These are phyloP conservation scores for Lophotis ruficrista DNA, from an alignment of 2,113 vertebrate species.

Conservation along the genomic window DNA sequence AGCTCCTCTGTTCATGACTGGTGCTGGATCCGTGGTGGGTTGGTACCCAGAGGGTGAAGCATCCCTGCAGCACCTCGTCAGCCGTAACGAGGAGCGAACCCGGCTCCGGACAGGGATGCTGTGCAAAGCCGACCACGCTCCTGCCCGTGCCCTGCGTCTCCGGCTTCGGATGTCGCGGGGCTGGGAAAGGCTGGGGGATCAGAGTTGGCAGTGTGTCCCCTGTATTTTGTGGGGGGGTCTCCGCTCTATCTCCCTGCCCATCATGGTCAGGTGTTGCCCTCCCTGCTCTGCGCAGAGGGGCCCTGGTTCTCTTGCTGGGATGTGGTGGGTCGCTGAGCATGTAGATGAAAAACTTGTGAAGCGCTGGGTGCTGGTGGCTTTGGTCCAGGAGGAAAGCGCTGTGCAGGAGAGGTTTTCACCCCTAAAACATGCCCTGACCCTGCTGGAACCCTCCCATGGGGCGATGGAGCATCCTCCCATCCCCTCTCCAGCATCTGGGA, in stretches of 20 bases:
- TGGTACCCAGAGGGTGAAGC: not conserved
- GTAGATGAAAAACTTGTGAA: fast-evolving
- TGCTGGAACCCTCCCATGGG: not conserved
- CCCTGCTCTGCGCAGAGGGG: not conserved
- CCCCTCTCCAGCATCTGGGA: fast-evolving
- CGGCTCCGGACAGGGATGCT: fast-evolving
- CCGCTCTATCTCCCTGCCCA: fast-evolving
- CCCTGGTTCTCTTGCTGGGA: not conserved
- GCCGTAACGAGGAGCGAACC: fast-evolving
- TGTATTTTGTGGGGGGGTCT: fast-evolving
- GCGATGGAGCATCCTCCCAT: fast-evolving
- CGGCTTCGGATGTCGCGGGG: fast-evolving
- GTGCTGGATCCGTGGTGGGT: fast-evolving
- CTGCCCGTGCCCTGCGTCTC: not conserved
- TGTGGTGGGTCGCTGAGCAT: fast-evolving
- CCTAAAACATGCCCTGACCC: not conserved
- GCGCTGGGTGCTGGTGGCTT: not conserved
- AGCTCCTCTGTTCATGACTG: not conserved
- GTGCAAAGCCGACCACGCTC: not conserved
- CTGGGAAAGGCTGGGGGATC: not conserved
- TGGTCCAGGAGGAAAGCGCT: fast-evolving
- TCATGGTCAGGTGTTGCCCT: not conserved
- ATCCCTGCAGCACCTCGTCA: not conserved
- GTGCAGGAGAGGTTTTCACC: fast-evolving
- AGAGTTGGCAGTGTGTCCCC: fast-evolving